These are phyloP conservation scores for Myrmecobius fasciatus DNA, from an alignment of 2,113 vertebrate species.

Conservation along the genomic window DNA sequence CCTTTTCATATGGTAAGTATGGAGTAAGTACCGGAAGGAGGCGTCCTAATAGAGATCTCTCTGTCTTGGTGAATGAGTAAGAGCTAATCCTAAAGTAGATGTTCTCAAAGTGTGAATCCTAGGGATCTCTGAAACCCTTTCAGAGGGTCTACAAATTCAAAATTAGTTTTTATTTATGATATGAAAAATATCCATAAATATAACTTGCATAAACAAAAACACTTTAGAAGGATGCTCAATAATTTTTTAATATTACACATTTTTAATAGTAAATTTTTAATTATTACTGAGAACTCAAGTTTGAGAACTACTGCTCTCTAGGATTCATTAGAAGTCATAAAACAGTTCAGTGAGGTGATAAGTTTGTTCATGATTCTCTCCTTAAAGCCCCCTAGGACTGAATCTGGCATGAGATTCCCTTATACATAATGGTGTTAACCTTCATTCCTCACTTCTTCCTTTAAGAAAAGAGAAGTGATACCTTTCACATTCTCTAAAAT, in stretches of 20 bases:
- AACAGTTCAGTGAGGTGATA: not conserved
- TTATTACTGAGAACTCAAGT: too few relatives aligned
- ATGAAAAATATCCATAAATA: too few relatives aligned
- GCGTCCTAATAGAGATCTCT: not conserved
- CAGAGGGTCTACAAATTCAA: too few relatives aligned
- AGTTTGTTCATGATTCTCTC: not conserved
- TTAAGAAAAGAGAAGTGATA: not conserved
- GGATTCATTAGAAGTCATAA: too few relatives aligned
- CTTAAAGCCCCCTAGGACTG: not conserved
- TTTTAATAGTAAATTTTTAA: too few relatives aligned
- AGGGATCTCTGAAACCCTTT: too few relatives aligned
- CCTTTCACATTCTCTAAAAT: not conserved
- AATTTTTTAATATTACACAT: too few relatives aligned
- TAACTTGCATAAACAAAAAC: too few relatives aligned
- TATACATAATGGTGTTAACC: not conserved
- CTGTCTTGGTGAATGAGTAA: not conserved
- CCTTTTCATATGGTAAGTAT: not conserved
- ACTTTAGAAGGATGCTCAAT: too few relatives aligned
- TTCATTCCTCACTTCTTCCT: not conserved
- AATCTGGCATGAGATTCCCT: not conserved
- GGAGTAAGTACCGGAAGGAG: not conserved
- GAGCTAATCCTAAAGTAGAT: not conserved
- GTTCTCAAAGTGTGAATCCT: too few relatives aligned
- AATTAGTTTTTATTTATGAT: too few relatives aligned
- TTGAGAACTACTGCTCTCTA: too few relatives aligned